A percentile compares a stretch with the other conserved stretches of the same genome.
These are phyloP conservation scores for Rhagoletis zephyria DNA, from an alignment of 1,140 invertebrate species.

Conservation along the genomic window DNA sequence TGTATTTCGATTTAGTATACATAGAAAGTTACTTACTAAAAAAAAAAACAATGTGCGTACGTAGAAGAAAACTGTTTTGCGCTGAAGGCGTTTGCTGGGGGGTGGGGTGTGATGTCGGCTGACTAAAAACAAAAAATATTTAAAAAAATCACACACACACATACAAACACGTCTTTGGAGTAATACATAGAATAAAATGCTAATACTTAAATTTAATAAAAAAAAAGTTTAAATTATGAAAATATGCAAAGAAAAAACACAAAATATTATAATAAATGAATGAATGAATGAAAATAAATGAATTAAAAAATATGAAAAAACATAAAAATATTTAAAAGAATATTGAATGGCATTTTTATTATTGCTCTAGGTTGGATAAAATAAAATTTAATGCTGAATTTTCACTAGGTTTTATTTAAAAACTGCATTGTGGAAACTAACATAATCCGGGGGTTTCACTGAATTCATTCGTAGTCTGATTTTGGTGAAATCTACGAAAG, in stretches of 20 bases:
- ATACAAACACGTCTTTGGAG: constrained; percentile 37
- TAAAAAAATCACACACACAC: constrained; percentile 4
- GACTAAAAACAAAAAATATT: background rate
- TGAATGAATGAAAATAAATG: constrained; percentile 50
- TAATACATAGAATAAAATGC: constrained; percentile 14
- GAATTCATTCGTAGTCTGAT: too few species aligned
- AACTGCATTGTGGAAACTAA: too few species aligned
- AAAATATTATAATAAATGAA: constrained; percentile 40
- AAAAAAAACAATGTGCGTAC: background rate
- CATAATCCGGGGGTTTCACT: too few species aligned
- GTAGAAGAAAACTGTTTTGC: background rate
- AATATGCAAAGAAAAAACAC: constrained; percentile 37
- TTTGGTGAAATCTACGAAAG: too few species aligned
- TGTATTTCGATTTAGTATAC: constrained; percentile 32
- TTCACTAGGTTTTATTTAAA: too few species aligned
- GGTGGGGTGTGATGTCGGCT: background rate
- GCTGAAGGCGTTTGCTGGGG: background rate
- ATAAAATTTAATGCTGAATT: too few species aligned
- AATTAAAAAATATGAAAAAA: constrained; percentile 46
- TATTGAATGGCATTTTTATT: background rate
- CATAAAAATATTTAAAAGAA: constrained; percentile 51
- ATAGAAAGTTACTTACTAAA: background rate
- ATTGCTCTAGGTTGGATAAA: too few species aligned
- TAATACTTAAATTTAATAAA: background rate
- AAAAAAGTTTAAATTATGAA: constrained; percentile 18